Base-by-base conservation (phyloP, 2,113 vertebrate species). In the Propithecus coquereli region DNA sequence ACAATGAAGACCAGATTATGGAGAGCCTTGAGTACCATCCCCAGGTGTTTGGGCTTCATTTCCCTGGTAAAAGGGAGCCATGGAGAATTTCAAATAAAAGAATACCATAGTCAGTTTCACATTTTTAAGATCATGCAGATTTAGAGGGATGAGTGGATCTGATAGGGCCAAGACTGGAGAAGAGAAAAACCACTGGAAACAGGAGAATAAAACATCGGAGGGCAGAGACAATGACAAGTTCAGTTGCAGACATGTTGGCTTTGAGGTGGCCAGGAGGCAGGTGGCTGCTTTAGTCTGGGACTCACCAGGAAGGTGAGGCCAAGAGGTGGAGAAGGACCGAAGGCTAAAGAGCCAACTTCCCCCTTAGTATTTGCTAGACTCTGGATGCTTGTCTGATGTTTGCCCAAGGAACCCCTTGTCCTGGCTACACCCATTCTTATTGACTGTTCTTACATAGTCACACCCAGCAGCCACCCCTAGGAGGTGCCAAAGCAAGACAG, bases 281-380 rank as follows among this genome's bases (percentile, higher is more conserved):
- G 3, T 27, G 66, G 34, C 3, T 4, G 0, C 30, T 12, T 47
- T 11, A 27, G 14, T 52, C 37, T 37, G 32, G 2, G 1, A 2
- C 40, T 87, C 54, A 27, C 10, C 5, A 34, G 16, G 25, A 7
- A 45, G 22, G 18, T 14, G 22, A 85, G 45, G 17, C 8, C 11
- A 71, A 9, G 6, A 66, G 22, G 12, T 34, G 5, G 50, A 37
- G 23, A 54, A 54, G 17, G 52, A 20, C 11, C 30, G 34, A 76
- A 93, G 40, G 9, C 77, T 3, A 10, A 80, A 90, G 13, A 47
- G 32, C 57, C 52, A 34, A 1, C 71, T 65, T 74, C 37, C 22
- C 27, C 5, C 8, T 23, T 25, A 3, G 0, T 14, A 45, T 52
- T 43, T 80, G 30, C 40, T 90, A 87, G 63, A 59, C 20, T 37